Conservation (phyloP, 2,888 invertebrate genomes). For the Microctonus aethiopoides region DNA sequence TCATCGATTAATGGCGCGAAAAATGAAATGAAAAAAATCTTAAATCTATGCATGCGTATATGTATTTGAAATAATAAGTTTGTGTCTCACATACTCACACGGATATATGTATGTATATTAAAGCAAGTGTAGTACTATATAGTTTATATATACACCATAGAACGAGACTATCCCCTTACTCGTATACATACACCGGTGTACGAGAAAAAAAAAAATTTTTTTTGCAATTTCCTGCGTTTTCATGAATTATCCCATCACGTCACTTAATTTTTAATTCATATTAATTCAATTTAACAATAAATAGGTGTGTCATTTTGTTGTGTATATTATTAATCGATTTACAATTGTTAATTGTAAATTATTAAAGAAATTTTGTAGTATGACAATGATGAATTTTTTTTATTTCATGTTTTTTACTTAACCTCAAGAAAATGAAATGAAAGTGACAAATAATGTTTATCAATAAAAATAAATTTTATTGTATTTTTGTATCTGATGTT, state of each 20-base stretch:
- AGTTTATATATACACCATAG: neutral
- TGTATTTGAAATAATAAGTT: neutral
- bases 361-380: neutral
- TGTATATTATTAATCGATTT: neutral
- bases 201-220: neutral
- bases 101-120: too few species aligned
- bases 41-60: neutral
- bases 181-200: neutral
- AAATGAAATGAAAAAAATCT: neutral
- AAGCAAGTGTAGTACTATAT: too few species aligned
- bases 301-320: neutral
- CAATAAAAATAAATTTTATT: neutral
- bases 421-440: neutral
- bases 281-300: neutral
- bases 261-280: neutral
- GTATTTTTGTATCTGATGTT: neutral
- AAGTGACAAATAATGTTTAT: too few species aligned
- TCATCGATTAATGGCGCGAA: neutral
- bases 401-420: neutral
- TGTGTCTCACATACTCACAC: neutral
- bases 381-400: too few species aligned
- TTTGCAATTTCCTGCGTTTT: neutral
- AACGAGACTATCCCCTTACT: constrained; percentile 1
- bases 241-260: neutral
- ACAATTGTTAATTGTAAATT: neutral